phyloP scores from a whole-genome alignment of 2,888 invertebrate genomes.

The Mythimna loreyi region DNA sequence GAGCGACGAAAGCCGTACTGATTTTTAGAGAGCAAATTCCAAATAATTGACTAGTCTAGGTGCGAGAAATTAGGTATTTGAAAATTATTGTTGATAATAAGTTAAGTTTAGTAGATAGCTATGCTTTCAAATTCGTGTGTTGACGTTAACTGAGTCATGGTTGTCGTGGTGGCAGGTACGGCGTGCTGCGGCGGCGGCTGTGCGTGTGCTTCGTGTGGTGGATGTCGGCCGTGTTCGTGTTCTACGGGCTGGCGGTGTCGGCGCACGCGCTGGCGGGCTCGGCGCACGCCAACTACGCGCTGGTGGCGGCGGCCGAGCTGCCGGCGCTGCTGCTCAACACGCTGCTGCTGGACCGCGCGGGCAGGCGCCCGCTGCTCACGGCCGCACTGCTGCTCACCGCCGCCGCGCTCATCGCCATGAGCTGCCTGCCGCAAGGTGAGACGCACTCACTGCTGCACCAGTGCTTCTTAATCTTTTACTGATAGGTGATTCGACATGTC shows the following conservation, averaged over 20 bases:
- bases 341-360: conserved; percentile 83
- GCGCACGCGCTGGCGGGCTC: conserved; percentile 82
- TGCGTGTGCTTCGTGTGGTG: conserved; percentile 86
- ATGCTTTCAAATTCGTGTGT: not conserved
- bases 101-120: no score
- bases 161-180: conserved; percentile 71
- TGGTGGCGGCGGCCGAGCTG: conserved; percentile 83
- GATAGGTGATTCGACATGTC: no score
- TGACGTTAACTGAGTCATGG: not conserved
- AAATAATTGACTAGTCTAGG: no score
- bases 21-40: no score
- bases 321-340: conserved; percentile 84
- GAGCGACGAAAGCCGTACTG: no score
- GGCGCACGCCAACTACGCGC: conserved; percentile 82
- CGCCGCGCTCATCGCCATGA: conserved; percentile 77
- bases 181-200: conserved; percentile 81
- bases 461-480: no score
- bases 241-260: conserved; percentile 86
- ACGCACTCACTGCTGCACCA: no score
- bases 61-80: no score
- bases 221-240: conserved; percentile 86
- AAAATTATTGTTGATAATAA: no score
- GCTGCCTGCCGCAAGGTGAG: conserved; percentile 75
- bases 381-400: conserved; percentile 83
- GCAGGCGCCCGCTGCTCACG: conserved; percentile 83